Evolutionary conservation across 1,140 invertebrate species (phyloP).

Genomic region (Ostrea denselamellosa): DNA sequence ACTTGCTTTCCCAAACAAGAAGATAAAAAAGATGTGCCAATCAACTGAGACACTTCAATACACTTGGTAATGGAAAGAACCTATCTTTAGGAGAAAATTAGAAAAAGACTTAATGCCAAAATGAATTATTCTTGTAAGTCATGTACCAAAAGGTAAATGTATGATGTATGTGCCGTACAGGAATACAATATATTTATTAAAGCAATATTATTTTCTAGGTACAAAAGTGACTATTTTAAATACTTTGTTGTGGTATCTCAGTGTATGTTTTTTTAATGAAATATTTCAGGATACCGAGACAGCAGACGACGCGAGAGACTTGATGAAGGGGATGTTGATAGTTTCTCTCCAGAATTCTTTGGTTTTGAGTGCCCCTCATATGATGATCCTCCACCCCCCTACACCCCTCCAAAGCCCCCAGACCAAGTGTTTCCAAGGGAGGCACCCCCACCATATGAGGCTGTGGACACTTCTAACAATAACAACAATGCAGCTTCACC

Average conservation of each 20-base stretch:
- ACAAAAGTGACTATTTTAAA: background rate
- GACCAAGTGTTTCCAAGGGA: constrained; percentile 65
- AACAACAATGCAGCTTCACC: constrained; percentile 33
- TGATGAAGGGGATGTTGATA: constrained; percentile 66
- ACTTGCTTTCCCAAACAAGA: no score
- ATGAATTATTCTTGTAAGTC: no score
- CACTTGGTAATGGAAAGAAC: no score
- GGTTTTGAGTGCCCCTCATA: constrained; percentile 76
- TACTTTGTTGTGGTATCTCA: background rate
- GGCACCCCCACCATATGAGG: constrained; percentile 75
- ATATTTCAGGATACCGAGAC: constrained; percentile 58
- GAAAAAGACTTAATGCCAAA: no score
- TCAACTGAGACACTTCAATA: no score
- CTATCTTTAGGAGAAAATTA: no score
- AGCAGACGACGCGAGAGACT: constrained; percentile 54
- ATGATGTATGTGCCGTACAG: no score
- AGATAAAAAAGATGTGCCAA: no score
- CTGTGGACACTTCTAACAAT: constrained; percentile 57
- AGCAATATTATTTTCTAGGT: background rate
- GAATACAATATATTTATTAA: no score
- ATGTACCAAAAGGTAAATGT: no score
- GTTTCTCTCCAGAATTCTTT: constrained; percentile 70
- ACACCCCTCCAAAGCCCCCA: constrained; percentile 75
- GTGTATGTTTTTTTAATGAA: background rate
- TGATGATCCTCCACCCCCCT: constrained; percentile 76